Conservation (phyloP, 2,888 invertebrate species). For the Phalangium opilio region DNA sequence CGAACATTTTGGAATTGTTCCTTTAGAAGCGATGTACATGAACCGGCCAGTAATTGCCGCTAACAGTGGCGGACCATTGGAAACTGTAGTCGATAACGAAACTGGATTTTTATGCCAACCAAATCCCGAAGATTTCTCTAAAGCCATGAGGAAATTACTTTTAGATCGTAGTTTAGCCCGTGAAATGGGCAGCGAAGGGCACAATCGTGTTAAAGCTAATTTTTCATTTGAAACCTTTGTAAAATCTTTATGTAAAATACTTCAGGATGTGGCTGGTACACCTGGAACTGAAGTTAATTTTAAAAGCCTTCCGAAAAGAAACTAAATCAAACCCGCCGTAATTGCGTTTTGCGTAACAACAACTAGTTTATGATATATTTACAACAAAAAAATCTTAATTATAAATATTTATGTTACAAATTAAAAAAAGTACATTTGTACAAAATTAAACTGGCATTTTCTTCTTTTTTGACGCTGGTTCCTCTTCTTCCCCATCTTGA, state of each 20-base stretch:
- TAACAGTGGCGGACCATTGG: conserved; percentile 86
- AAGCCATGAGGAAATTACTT: conserved; percentile 54
- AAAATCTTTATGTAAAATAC: background rate
- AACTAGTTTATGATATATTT: too few relatives aligned
- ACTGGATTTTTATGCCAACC: conserved; percentile 68
- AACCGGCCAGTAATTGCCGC: conserved; percentile 86
- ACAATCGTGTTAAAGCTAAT: conserved; percentile 15
- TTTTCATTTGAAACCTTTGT: conserved; percentile 18
- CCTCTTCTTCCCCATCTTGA: conserved; percentile 11
- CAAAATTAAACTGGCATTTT: background rate
- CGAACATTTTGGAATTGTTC: conserved; percentile 99
- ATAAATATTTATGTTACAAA: conserved; percentile 2
- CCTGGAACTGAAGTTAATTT: too few relatives aligned
- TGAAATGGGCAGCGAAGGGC: conserved; percentile 44
- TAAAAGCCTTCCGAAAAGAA: too few relatives aligned
- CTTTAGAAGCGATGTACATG: conserved; percentile 93
- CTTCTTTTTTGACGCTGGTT: conserved; percentile 6
- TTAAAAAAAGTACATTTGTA: background rate
- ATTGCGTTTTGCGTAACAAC: too few relatives aligned
- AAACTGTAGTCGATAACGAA: conserved; percentile 62
- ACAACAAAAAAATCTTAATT: conserved; percentile 1
- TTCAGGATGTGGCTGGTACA: too few relatives aligned
- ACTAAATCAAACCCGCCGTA: too few relatives aligned
- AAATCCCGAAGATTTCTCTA: conserved; percentile 52
- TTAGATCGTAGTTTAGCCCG: conserved; percentile 42